Evolutionary conservation across 1,140 invertebrate species (phyloP), one percentile per base, ranked within the genome.

Genomic region (Lepidurus arcticus): DNA sequence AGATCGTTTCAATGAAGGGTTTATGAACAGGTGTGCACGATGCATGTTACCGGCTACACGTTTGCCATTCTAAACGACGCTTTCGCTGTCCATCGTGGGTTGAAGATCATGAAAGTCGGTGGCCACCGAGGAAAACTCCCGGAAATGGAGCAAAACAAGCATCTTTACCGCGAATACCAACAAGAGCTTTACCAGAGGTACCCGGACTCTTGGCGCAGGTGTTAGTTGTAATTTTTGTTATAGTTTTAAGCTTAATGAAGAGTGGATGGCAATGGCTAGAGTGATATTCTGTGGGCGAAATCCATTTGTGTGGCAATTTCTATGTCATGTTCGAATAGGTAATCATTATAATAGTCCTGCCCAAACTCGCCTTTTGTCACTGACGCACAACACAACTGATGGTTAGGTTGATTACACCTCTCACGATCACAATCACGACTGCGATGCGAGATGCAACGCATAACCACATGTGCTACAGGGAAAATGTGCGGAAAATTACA

Each of bases 81-180:
- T 0, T 65, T 65, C 8, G 53, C 53, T 65, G 53, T 65, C 16
- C 53, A 65, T 65, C 53, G 21, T 1, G 53, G 53, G 21, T 21
- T 65, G 53, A 65, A 65, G 21, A 65, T 65, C 13, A 65, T 65
- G 53, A 65, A 65, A 65, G 53, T 65, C 53, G 53, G 53, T 21
- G 8, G 53, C 3, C 53, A 65, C 21, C 16, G 13, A 7, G 53
- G 53, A 65, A 65, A 65, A 21, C 53, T 65, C 1, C n/a, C 53
- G 16, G 53, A 65, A 65, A 65, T 65, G 53, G 53, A 21, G 21
- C 53, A 65, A 21, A 65, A 65, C 53, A 65, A 65, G n/a, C 53
- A 65, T 9, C 53, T 65, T 65, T 65, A 65, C 53, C 53, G 13
- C 53, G 53, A 65, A 65, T 65, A 65, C 13, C 53, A 65, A 16